These are phyloP conservation scores for Anthopleura xanthogrammica DNA, from an alignment of 92 coral and sea anemone species.

Conservation along the genomic window DNA sequence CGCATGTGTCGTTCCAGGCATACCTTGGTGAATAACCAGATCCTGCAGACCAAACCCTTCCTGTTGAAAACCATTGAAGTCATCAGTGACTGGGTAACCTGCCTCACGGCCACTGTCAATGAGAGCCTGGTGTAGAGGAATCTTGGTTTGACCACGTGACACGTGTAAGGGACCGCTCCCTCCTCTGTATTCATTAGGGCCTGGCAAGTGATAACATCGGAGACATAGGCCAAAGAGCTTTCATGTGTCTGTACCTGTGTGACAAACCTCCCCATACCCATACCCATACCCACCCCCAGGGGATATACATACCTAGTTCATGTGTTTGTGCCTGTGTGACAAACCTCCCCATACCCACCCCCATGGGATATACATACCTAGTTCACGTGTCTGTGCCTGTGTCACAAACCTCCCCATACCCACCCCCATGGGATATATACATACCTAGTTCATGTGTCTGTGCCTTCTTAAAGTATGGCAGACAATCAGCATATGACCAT, in stretches of 20 bases:
- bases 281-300: constrained; percentile 3
- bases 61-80: constrained; percentile 79
- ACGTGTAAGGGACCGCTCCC: constrained; percentile 81
- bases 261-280: constrained; percentile 4
- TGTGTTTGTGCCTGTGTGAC: constrained; percentile 36
- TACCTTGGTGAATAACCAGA: constrained; percentile 63
- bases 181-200: constrained; percentile 78
- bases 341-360: constrained; percentile 12
- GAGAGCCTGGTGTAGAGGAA: constrained; percentile 69
- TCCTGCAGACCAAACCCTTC: constrained; percentile 78
- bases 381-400: not conserved
- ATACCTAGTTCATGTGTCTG: constrained; percentile 71
- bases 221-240: too few species aligned
- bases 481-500: constrained; percentile 81
- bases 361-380: not conserved
- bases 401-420: not conserved
- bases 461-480: constrained; percentile 79
- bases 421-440: not conserved
- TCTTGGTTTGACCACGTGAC: constrained; percentile 57
- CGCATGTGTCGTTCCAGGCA: too few species aligned
- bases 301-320: constrained; percentile 50
- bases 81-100: constrained; percentile 74
- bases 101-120: constrained; percentile 75
- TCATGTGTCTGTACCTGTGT: not conserved
- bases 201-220: constrained; percentile 19